phyloP scores from a whole-genome alignment of 2,113 vertebrate genomes.

The Pitta sordida region DNA sequence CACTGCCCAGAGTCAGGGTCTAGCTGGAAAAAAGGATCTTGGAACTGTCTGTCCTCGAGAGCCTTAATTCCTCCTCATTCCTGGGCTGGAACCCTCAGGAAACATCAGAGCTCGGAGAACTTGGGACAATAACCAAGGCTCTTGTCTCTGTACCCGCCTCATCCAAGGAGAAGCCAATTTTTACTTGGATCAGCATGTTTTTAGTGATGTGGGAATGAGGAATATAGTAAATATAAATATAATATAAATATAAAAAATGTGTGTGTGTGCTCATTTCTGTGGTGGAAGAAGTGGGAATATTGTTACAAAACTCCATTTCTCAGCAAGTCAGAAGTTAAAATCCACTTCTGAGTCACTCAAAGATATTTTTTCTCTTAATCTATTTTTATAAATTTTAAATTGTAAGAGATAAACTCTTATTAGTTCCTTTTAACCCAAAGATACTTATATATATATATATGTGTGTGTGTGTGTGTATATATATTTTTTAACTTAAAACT shows the following conservation, averaged over 20 bases:
- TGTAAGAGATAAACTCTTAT: neutral
- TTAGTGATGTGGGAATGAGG: too few relatives aligned
- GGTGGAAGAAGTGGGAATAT: neutral
- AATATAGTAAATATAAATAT: neutral
- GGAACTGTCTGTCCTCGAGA: fast-evolving
- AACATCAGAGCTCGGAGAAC: neutral
- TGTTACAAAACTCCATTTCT: neutral
- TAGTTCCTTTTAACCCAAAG: neutral
- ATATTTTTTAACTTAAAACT: neutral
- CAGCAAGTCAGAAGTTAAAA: neutral
- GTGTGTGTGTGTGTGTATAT: too few relatives aligned
- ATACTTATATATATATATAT: neutral
- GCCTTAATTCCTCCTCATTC: neutral
- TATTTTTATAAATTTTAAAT: neutral
- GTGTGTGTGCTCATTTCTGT: too few relatives aligned
- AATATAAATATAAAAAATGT: too few relatives aligned
- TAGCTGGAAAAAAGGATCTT: neutral
- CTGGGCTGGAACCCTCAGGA: neutral
- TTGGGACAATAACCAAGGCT: neutral
- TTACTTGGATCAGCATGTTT: neutral
- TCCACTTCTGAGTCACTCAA: neutral
- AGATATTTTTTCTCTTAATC: neutral
- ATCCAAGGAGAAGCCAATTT: neutral
- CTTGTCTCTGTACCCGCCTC: neutral
- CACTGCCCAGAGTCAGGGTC: neutral